Evolutionary conservation across 2,888 invertebrate genomes (phyloP).

Genomic region (Euspilapteryx auroguttella): DNA sequence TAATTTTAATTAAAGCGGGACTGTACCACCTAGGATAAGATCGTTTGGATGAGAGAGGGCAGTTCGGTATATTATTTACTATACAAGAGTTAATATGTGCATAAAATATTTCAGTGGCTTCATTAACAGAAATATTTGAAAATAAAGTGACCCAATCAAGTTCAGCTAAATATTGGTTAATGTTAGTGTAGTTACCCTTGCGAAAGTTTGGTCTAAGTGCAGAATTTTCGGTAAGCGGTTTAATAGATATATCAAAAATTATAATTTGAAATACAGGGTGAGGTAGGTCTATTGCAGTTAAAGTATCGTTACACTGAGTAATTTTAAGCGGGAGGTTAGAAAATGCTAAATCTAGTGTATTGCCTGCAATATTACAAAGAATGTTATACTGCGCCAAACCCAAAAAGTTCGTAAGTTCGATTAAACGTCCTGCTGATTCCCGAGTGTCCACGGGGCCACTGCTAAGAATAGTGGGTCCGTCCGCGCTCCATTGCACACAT

Average conservation of each 20-base stretch:
- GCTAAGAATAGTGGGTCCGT: background rate
- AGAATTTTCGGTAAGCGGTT: too few relatives aligned
- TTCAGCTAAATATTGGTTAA: too few relatives aligned
- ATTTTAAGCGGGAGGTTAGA: background rate
- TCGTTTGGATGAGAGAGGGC: too few relatives aligned
- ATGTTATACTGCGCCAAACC: background rate
- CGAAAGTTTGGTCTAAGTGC: too few relatives aligned
- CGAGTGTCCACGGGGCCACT: background rate
- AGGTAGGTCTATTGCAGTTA: background rate
- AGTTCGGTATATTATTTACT: too few relatives aligned
- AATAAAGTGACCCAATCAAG: too few relatives aligned
- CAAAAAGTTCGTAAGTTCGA: background rate
- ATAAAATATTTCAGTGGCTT: background rate
- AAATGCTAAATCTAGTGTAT: slow-evolving; percentile 1
- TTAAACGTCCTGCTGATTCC: background rate
- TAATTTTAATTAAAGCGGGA: background rate
- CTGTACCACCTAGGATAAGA: background rate
- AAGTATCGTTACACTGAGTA: too few relatives aligned
- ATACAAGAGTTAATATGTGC: background rate
- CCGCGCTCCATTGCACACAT: background rate
- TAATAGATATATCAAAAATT: too few relatives aligned
- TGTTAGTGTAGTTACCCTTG: too few relatives aligned
- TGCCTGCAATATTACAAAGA: background rate
- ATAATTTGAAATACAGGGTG: too few relatives aligned
- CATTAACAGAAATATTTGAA: too few relatives aligned